Percentiles rank a stretch among this genome's conserved stretches.
Conservation (phyloP, 2,113 vertebrate species). For the Aptenodytes patagonicus region DNA sequence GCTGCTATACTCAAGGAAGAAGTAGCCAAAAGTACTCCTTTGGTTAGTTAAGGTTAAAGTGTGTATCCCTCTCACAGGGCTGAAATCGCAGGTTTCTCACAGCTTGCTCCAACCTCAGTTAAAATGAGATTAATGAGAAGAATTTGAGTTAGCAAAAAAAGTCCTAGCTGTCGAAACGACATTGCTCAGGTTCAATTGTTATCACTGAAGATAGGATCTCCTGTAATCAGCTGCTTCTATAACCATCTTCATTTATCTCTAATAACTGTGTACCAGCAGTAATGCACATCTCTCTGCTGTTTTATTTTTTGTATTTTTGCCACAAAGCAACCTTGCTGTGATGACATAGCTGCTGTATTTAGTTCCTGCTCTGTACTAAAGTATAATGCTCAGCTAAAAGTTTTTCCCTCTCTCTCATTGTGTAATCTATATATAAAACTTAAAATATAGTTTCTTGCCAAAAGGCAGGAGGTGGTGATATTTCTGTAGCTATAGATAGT, state of each 20-base stretch:
- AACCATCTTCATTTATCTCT: background rate
- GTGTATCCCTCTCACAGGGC: background rate
- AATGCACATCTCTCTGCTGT: background rate
- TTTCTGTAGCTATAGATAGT: conserved; percentile 43
- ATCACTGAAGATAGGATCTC: background rate
- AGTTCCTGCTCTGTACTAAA: background rate
- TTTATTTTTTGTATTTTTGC: background rate
- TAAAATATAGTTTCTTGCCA: background rate
- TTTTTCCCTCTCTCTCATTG: background rate
- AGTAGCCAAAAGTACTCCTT: background rate
- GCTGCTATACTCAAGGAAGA: background rate
- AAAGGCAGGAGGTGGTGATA: conserved; percentile 21
- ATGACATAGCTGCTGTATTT: background rate
- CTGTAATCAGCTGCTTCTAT: background rate
- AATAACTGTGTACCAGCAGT: background rate
- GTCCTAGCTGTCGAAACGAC: background rate
- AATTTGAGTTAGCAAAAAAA: background rate
- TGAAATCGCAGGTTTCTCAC: background rate
- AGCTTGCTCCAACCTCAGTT: background rate
- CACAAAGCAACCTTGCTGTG: background rate
- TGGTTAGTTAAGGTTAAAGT: background rate
- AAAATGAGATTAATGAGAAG: background rate
- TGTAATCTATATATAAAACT: conserved; percentile 21
- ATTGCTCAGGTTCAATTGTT: background rate
- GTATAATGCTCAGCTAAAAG: background rate